Evolutionary conservation across 2,113 vertebrate genomes (phyloP).

Genomic region (Colinus virginianus): DNA sequence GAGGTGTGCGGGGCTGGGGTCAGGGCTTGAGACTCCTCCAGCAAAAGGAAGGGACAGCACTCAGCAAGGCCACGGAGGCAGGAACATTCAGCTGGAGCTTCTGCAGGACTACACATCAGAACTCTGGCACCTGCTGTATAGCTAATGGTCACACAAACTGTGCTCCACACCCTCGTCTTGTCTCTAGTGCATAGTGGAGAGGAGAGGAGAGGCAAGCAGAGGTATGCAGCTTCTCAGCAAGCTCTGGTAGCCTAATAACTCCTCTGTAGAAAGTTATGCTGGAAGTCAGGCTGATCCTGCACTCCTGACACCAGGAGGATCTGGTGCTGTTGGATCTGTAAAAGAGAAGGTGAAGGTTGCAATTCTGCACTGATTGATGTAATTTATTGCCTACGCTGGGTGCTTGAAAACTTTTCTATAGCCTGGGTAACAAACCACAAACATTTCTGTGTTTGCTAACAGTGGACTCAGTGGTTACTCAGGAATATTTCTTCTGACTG

Average conservation of each 20-base stretch:
- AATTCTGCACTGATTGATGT: neutral
- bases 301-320: neutral
- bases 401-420: neutral
- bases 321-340: neutral
- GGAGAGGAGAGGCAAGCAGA: neutral
- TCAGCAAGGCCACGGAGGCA: slow-evolving; percentile 3
- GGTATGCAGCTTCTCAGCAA: rapidly evolving
- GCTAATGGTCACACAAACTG: neutral
- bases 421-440: neutral
- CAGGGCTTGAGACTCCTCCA: neutral
- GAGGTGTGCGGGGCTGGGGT: neutral
- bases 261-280: neutral
- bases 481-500: neutral
- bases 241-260: neutral
- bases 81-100: slow-evolving; percentile 23
- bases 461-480: neutral
- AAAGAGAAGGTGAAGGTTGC: neutral
- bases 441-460: neutral
- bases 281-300: neutral
- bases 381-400: rapidly evolving
- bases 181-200: rapidly evolving
- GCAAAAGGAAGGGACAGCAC: slow-evolving; percentile 7
- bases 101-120: slow-evolving; percentile 28
- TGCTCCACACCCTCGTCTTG: neutral
- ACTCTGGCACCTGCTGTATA: neutral